Evolutionary conservation across 30 jellyfish, hydroid and myxozoan genomes (phyloP).

Genomic region (Hydractinia echinata): DNA sequence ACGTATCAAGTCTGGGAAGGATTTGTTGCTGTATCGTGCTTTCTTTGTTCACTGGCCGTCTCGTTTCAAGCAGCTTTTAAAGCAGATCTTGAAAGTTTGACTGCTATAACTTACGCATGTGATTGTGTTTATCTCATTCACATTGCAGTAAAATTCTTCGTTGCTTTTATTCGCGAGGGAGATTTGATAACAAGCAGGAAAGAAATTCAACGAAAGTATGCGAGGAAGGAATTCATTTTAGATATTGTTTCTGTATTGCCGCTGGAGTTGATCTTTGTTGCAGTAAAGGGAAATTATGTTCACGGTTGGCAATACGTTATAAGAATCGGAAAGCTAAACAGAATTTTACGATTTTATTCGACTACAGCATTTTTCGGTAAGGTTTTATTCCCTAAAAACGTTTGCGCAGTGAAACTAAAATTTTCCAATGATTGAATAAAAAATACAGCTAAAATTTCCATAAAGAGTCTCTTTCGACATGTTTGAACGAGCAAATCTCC

Average conservation of each 20-base stretch:
- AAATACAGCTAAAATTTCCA: no score
- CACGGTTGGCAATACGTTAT: no score
- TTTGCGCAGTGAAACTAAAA: neutral
- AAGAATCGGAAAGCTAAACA: neutral
- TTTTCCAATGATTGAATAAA: no score
- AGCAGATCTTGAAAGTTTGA: neutral
- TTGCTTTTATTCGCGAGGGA: constrained; percentile 20
- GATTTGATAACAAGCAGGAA: neutral
- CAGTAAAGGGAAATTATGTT: neutral
- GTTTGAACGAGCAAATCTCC: no score
- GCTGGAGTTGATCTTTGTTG: neutral
- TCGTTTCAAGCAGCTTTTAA: constrained; percentile 15
- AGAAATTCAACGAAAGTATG: neutral
- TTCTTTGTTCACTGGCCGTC: neutral
- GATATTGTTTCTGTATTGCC: constrained; percentile 12
- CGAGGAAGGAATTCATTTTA: neutral
- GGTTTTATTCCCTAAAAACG: neutral
- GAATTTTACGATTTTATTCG: constrained; percentile 2
- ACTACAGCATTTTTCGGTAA: constrained; percentile 12
- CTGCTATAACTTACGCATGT: neutral
- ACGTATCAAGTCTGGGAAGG: constrained; percentile 18
- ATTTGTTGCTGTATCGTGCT: neutral
- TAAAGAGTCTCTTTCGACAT: no score
- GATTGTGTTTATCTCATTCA: constrained; percentile 1
- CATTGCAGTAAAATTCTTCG: neutral